A percentile compares a stretch with the other conserved stretches of the same genome.
Evolutionary conservation across 2,113 vertebrate species (phyloP).

Genomic region (Xenotilapia longispinis): DNA sequence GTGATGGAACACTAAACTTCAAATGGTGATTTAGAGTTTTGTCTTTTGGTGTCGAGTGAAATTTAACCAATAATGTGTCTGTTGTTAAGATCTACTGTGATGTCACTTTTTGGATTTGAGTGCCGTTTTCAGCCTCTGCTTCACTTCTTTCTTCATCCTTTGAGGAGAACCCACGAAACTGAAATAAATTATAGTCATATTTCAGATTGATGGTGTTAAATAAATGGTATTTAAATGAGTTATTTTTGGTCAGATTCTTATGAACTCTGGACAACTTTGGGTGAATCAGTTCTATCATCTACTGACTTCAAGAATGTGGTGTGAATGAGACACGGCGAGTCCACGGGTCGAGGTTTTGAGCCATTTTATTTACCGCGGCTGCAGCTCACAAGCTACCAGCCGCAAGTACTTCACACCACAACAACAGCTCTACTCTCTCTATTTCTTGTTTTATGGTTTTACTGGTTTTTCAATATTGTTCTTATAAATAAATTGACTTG

Average conservation of each 20-base stretch:
- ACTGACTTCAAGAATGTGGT: not conserved
- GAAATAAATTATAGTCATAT: not conserved
- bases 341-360: not conserved
- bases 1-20: not conserved
- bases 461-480: not conserved
- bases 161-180: fast-evolving
- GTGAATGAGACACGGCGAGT: not conserved
- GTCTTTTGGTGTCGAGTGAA: not conserved
- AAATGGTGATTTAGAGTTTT: not conserved
- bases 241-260: not conserved
- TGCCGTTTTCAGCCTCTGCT: not conserved
- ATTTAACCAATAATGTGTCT: not conserved
- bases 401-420: not conserved
- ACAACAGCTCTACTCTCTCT: not conserved
- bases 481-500: not conserved
- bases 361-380: not conserved
- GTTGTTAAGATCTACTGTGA: not conserved
- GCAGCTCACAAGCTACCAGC: not conserved
- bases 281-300: not conserved
- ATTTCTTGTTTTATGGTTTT: not conserved
- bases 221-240: not conserved
- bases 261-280: not conserved
- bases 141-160: not conserved
- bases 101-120: not conserved
- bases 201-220: not conserved